These are phyloP conservation scores for Ficedula albicollis DNA, from an alignment of 2,797 vertebrate genomes.

Conservation along the genomic window DNA sequence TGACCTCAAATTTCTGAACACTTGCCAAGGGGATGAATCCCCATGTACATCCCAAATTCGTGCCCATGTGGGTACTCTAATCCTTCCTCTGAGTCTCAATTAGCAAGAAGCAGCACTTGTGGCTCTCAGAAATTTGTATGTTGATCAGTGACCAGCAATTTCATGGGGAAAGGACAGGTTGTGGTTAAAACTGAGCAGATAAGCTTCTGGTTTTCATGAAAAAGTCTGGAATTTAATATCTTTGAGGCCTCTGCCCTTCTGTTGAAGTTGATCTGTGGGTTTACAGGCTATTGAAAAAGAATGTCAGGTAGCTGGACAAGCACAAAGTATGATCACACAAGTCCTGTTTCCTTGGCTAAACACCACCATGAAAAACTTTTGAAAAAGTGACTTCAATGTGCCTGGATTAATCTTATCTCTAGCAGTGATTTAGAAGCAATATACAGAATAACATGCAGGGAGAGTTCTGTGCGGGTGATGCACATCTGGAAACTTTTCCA, in stretches of 20 bases:
- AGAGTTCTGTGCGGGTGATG: neutral
- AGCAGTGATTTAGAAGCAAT: neutral
- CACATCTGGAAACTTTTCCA: conserved; percentile 53
- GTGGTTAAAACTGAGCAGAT: neutral
- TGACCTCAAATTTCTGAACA: neutral
- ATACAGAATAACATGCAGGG: neutral
- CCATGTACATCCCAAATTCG: fast-evolving
- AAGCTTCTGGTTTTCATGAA: neutral
- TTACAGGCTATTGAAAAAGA: conserved; percentile 3
- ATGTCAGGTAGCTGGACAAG: neutral
- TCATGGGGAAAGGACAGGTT: neutral
- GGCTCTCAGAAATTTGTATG: neutral
- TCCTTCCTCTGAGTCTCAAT: neutral
- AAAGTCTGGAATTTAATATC: neutral
- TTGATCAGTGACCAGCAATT: neutral
- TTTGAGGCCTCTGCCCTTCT: neutral
- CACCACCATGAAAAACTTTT: neutral
- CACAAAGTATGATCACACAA: neutral
- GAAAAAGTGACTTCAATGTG: neutral
- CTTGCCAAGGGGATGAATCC: neutral
- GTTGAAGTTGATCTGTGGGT: neutral
- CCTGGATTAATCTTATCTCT: conserved; percentile 30
- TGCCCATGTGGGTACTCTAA: neutral
- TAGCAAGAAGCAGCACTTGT: neutral
- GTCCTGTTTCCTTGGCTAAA: neutral